A percentile compares a stretch with the other conserved stretches of the same genome.
Conservation (phyloP, 2,113 vertebrate genomes). For the Delphinus delphis region DNA sequence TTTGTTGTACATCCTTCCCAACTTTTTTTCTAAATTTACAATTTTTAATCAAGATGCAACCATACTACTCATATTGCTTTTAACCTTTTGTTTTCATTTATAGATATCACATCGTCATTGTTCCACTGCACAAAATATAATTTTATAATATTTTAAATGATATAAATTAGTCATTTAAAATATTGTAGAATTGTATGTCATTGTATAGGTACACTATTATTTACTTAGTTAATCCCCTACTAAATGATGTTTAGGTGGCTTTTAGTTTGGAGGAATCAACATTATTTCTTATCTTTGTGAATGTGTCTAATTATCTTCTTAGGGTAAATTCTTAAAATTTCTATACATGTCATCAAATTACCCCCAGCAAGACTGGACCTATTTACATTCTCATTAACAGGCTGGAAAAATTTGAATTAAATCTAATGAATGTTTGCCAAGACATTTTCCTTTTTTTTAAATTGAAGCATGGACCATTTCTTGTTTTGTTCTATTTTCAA, state of each 20-base stretch:
- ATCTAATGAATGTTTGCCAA: neutral
- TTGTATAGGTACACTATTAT: neutral
- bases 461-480: neutral
- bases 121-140: neutral
- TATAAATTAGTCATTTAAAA: no score
- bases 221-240: neutral
- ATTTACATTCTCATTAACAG: neutral
- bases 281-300: neutral
- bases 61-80: neutral
- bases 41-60: neutral
- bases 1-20: neutral
- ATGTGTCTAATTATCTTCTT: neutral
- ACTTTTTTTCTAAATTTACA: neutral
- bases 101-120: neutral
- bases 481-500: neutral
- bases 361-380: neutral
- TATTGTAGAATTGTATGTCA: neutral
- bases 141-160: neutral
- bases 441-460: neutral
- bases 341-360: neutral
- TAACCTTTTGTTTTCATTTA: neutral
- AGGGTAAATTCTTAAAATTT: neutral
- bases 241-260: neutral
- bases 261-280: neutral
- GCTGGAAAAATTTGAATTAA: neutral